Percentiles rank a stretch among this genome's conserved stretches.
Evolutionary conservation across 2,888 invertebrate genomes (phyloP).

Genomic region (Apamea crenata): DNA sequence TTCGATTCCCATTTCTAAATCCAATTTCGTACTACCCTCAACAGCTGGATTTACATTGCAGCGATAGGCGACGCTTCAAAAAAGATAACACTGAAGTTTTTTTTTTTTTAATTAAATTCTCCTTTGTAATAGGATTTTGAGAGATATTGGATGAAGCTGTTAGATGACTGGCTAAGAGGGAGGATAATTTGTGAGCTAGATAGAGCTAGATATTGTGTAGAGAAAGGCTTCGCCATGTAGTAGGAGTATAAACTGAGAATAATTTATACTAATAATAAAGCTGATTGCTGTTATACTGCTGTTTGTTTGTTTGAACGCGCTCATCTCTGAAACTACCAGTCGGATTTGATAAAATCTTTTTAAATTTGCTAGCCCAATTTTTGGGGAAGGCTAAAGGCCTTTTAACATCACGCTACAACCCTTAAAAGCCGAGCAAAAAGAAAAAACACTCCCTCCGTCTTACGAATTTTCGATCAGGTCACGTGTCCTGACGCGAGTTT

Average conservation of each 20-base stretch:
- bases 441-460: too few relatives aligned
- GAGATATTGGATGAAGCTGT: conserved; percentile 20
- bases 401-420: too few relatives aligned
- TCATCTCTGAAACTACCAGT: too few relatives aligned
- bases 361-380: too few relatives aligned
- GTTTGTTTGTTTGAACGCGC: too few relatives aligned
- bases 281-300: too few relatives aligned
- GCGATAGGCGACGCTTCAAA: conserved; percentile 47
- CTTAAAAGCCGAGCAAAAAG: too few relatives aligned
- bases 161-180: background rate
- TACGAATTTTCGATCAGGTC: too few relatives aligned
- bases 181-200: background rate
- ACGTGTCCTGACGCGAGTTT: too few relatives aligned
- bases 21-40: conserved; percentile 72
- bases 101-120: conserved; percentile 59
- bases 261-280: background rate
- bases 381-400: too few relatives aligned
- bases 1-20: conserved; percentile 79
- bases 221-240: too few relatives aligned
- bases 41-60: conserved; percentile 73
- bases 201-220: background rate
- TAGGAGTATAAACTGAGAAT: background rate
- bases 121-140: conserved; percentile 39
- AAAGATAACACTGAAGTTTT: conserved; percentile 35
- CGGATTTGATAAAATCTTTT: too few relatives aligned